Evolutionary conservation across 2,797 vertebrate species (phyloP), one percentile per base, ranked within the genome.

Genomic region (Oreortyx pictus): DNA sequence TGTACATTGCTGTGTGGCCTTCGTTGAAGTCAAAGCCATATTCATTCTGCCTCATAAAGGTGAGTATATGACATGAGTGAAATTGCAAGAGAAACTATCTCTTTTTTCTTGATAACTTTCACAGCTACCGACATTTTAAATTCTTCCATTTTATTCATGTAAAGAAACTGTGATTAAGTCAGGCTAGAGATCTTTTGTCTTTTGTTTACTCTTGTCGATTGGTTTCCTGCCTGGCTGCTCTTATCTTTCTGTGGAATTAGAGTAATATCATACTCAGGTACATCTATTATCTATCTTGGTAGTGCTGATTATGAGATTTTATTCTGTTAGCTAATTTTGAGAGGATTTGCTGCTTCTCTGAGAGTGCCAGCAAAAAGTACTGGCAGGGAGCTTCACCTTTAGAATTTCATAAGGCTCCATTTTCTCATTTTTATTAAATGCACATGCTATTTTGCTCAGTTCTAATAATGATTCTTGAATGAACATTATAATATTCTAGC

Each of bases 51-150:
- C 33, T 70, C 44, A 5, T 71, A 39, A 86, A 84, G 8, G 29
- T 72, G 20, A 25, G 9, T 24, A 14, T 37, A 17, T 0, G 0
- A 8, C 18, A 57, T 22, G 24, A 49, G 11, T 31, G 9, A 10
- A 19, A 71, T 22, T 31, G 75, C 23, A 67, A 59, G 23, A 82
- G 62, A 52, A 75, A 27, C 7, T 46, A n/a, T 4, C 6, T 41
- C 16, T 39, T 84, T 35, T 35, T 35, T 37, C 37, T 35, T 56
- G 13, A 8, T 6, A n/a, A 8, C 27, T 59, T 83, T 74, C 11
- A 15, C 12, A 57, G 10, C 5, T 50, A 33, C 18, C 29, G 24
- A 16, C 37, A 61, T 9, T 39, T 84, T 76, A 22, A 72, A 49
- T 68, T 89, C 24, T 94, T 60, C 8, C 9, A 13, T 11, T 83